Percentiles rank a stretch among this genome's conserved stretches.
phyloP scores from a whole-genome alignment of 2,113 vertebrate species.

The Pelecanoides urinatrix region DNA sequence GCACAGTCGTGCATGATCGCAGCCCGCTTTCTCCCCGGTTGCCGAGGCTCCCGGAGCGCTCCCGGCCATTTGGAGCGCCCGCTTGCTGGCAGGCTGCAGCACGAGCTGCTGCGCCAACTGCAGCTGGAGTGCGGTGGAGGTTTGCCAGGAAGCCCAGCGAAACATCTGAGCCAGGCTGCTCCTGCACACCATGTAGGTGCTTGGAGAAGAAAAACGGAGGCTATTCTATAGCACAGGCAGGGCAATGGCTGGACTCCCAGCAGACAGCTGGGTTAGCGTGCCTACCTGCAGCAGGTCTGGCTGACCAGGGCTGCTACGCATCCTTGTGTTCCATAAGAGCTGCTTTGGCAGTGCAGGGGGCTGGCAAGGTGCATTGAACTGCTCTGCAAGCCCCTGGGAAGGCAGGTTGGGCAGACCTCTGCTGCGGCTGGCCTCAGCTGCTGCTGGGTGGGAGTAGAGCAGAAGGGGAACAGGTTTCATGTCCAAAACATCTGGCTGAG shows the following conservation, averaged over 20 bases:
- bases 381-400: background rate
- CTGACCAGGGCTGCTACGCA: background rate
- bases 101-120: fast-evolving
- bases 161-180: background rate
- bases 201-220: background rate
- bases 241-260: background rate
- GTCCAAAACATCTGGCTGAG: background rate
- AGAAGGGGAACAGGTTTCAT: background rate
- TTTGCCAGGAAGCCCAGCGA: background rate
- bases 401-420: background rate
- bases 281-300: background rate
- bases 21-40: fast-evolving
- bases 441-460: background rate
- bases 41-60: fast-evolving
- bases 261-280: no score
- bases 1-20: fast-evolving
- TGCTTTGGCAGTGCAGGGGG: background rate
- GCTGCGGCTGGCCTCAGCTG: background rate
- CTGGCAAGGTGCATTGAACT: background rate
- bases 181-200: background rate
- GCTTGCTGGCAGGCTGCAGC: background rate
- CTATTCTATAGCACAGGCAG: background rate
- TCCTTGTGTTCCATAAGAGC: background rate
- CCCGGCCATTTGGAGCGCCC: background rate
- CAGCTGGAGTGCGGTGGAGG: background rate